Evolutionary conservation across 2,888 invertebrate species (phyloP).

Genomic region (Hyppa rectilinea): DNA sequence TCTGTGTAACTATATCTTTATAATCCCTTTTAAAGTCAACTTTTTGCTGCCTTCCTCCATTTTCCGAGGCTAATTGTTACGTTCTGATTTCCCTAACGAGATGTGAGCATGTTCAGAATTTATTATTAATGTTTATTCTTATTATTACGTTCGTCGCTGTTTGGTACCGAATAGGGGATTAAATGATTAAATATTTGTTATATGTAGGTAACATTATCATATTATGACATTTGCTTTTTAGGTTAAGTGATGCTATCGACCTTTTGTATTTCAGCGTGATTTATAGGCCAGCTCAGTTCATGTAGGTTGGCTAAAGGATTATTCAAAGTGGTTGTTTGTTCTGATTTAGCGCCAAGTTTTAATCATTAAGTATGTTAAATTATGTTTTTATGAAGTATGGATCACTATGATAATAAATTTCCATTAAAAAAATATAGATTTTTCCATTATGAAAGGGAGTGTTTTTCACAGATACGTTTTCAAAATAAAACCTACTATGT

Average conservation of each 20-base stretch:
- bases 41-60: constrained; percentile 45
- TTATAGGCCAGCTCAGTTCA: not conserved
- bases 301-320: constrained; percentile 4
- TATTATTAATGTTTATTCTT: constrained; percentile 1
- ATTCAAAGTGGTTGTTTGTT: constrained; percentile 5
- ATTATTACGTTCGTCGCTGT: not conserved
- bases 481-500: not conserved
- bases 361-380: not conserved
- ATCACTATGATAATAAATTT: not conserved
- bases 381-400: not conserved
- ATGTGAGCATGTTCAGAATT: constrained; percentile 13
- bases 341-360: not conserved
- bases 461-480: not conserved
- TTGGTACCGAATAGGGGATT: constrained; percentile 1
- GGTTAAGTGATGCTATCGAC: not conserved
- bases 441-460: not conserved
- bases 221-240: constrained; percentile 1
- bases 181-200: constrained; percentile 22
- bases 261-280: not conserved
- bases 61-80: constrained; percentile 35
- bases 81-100: constrained; percentile 19
- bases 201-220: not conserved
- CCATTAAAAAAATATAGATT: not conserved
- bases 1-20: constrained; percentile 23
- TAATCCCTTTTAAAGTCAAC: constrained; percentile 23